Conservation (phyloP, 2,797 vertebrate genomes). For the Anguilla obscura region DNA sequence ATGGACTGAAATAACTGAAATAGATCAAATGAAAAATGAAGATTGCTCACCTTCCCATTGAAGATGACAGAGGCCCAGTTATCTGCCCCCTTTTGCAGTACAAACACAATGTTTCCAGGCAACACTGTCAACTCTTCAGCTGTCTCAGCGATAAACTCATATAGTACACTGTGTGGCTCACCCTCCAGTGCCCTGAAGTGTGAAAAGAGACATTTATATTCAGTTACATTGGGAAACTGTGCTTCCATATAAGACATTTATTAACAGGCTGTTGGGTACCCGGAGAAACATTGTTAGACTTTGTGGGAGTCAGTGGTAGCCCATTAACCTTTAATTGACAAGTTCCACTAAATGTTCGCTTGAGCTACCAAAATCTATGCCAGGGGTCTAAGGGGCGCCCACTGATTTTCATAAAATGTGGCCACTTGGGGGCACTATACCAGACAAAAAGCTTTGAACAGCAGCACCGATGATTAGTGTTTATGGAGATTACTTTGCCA, state of each 20-base stretch:
- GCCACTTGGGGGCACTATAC: too few relatives aligned
- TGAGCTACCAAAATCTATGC: too few relatives aligned
- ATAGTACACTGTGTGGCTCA: conserved; percentile 86
- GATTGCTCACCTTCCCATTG: conserved; percentile 83
- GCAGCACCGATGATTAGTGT: too few relatives aligned
- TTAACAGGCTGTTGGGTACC: background rate
- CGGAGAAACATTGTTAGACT: too few relatives aligned
- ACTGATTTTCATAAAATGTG: too few relatives aligned
- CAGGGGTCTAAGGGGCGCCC: too few relatives aligned
- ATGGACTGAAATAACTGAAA: background rate
- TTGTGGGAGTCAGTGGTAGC: too few relatives aligned
- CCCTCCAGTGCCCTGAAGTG: conserved; percentile 83
- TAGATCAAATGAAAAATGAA: background rate
- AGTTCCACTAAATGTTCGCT: too few relatives aligned
- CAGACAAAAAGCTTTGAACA: too few relatives aligned
- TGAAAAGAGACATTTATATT: conserved; percentile 14
- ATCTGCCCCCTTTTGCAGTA: conserved; percentile 85
- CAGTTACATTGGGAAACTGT: conserved; percentile 11
- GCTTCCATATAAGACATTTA: background rate
- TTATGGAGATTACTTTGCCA: too few relatives aligned
- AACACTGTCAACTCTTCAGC: conserved; percentile 85
- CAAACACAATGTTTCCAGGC: conserved; percentile 93
- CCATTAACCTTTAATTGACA: too few relatives aligned
- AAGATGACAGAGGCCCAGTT: conserved; percentile 96
- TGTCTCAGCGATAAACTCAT: conserved; percentile 87